A percentile compares a stretch with the other conserved stretches of the same genome.
phyloP scores from a whole-genome alignment of 2,113 vertebrate genomes.

The Pipra filicauda region DNA sequence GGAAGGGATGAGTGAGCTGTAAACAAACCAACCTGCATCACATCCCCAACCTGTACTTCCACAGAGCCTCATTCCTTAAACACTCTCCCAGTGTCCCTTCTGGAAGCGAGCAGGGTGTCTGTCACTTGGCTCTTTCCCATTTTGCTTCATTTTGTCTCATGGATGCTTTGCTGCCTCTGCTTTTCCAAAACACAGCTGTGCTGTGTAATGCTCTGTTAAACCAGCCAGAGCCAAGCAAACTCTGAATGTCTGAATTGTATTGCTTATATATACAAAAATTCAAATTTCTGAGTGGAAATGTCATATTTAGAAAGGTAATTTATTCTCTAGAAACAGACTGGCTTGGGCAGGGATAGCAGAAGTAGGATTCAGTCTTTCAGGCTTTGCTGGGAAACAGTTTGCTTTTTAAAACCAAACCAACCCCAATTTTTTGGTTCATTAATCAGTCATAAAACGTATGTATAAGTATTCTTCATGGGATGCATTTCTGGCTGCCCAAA shows the following conservation, averaged over 20 bases:
- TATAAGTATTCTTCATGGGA: not conserved
- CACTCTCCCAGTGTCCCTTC: not conserved
- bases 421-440: not conserved
- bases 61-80: conserved; percentile 13
- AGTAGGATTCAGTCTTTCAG: not conserved
- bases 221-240: not conserved
- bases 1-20: conserved; percentile 15
- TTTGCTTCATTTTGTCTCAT: not conserved
- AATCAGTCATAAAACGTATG: not conserved
- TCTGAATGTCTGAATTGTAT: not conserved
- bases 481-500: not conserved
- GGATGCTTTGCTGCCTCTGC: not conserved
- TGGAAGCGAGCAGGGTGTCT: not conserved
- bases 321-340: not conserved
- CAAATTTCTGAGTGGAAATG: not conserved
- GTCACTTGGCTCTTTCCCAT: not conserved
- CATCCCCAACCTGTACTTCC: conserved; percentile 25
- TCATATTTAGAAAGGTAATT: not conserved
- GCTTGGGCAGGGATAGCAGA: not conserved
- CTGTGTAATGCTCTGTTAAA: not conserved
- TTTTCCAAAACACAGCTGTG: not conserved
- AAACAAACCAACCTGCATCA: conserved; percentile 29
- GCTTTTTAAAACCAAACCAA: not conserved
- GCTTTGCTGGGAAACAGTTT: not conserved
- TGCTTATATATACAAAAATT: not conserved